Evolutionary conservation across 2,797 vertebrate species (phyloP), one percentile per base, ranked within the genome.

Genomic region (Sebastolobus alascanus): DNA sequence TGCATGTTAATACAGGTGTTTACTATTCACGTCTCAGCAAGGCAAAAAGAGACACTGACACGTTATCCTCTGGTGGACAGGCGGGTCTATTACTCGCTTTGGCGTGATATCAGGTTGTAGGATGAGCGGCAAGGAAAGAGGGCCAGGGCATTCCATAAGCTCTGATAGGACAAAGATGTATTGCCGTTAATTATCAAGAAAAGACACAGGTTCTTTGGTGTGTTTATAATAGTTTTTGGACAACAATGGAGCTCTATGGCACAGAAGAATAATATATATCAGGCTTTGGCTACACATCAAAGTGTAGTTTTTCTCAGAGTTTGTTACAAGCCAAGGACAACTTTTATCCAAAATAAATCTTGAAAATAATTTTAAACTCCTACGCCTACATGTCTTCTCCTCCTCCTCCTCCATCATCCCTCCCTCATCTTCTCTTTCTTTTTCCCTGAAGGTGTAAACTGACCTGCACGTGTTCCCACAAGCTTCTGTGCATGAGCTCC

Each of bases 371-470:
- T 52, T 80, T 2, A 29, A 31, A 61, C 14, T 68, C 11, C 20
- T 2, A 58, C 56, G 4, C 59, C 6, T 31, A 6, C 25, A 18
- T 37, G 6, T 54, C 12, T 2, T 27, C 3, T 10, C 11, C 6
- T 29, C 54, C 20, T 20, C 25, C n/a, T 13, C 37, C 59, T 22
- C 11, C 52, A 16, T 37, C 43, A 12, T 52, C 40, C 5, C 6
- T 63, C 16, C n/a, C n/a, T 14, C 70, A 10, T 37, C 46, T 43
- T 54, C n/a, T 35, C 16, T 52, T 29, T 40, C 65, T 61, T 33
- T 67, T 54, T 63, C 50, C 76, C 81, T 61, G 25, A 64, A 85
- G 88, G 77, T 61, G 84, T 86, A 81, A 86, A 55, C 18, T 58
- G 83, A 89, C 83, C 88, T 20, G 37, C 46, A 25, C 12, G 0